phyloP scores from a whole-genome alignment of 2,113 vertebrate genomes.

The Empidonax traillii region DNA sequence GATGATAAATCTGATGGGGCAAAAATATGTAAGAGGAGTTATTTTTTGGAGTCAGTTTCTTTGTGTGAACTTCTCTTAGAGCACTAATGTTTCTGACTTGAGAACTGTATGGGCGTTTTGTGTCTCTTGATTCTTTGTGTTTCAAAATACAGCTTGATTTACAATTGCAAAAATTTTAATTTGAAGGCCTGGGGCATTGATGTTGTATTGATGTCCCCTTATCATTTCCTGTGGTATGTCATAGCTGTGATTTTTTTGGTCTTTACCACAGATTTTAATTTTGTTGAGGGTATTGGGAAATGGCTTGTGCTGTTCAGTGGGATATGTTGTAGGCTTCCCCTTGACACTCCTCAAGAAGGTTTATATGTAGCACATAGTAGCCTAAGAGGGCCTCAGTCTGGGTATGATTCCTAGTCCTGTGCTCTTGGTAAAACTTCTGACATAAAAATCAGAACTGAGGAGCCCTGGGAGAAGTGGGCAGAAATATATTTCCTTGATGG shows the following conservation, averaged over 20 bases:
- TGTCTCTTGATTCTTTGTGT: neutral
- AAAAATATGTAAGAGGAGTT: neutral
- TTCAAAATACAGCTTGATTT: neutral
- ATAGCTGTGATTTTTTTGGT: neutral
- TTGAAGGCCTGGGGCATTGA: neutral
- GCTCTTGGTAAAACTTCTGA: neutral
- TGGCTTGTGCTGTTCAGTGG: neutral
- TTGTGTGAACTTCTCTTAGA: neutral
- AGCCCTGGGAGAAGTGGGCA: neutral
- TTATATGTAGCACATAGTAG: neutral
- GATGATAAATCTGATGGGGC: neutral
- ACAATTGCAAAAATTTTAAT: neutral
- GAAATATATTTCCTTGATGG: neutral
- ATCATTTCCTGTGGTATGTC: neutral
- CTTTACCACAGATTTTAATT: neutral
- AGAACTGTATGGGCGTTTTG: neutral
- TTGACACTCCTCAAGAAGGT: neutral
- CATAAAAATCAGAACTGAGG: neutral
- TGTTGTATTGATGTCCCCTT: neutral
- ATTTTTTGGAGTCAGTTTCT: neutral
- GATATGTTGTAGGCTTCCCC: neutral
- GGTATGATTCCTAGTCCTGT: neutral
- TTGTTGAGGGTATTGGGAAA: neutral
- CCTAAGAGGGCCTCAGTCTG: neutral
- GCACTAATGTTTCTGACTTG: neutral